Evolutionary conservation across 2,113 vertebrate species (phyloP).

Genomic region (Centrocercus urophasianus): DNA sequence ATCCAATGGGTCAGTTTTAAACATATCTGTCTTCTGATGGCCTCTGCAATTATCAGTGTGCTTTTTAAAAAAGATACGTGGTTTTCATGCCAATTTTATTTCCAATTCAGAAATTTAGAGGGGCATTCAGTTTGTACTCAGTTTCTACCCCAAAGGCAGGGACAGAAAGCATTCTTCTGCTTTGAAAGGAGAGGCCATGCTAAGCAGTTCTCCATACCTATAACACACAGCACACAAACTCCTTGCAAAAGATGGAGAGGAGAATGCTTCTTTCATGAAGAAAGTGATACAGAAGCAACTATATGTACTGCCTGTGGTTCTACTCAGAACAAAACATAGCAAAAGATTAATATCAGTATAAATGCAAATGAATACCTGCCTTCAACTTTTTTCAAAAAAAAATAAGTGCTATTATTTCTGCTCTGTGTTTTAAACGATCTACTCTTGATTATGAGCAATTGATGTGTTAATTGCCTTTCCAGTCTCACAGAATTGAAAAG

Average conservation of each 20-base stretch:
- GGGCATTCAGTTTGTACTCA: background rate
- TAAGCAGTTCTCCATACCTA: background rate
- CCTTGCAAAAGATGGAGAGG: background rate
- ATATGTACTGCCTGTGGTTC: background rate
- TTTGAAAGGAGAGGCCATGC: background rate
- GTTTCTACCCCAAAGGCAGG: background rate
- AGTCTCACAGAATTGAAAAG: background rate
- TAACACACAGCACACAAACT: background rate
- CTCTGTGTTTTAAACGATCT: background rate
- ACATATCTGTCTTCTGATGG: background rate
- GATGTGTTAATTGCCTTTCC: constrained; percentile 23
- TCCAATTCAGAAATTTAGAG: background rate
- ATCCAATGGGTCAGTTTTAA: background rate
- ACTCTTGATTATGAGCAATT: background rate
- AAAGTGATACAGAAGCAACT: background rate
- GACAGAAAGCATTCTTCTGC: background rate
- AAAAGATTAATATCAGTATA: background rate
- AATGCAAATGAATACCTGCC: background rate
- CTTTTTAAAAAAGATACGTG: background rate
- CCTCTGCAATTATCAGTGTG: background rate
- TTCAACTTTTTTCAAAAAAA: background rate
- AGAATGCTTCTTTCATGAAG: background rate
- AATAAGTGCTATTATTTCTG: background rate
- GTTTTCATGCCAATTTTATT: background rate
- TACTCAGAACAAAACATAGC: background rate